Conservation (phyloP, 2,797 vertebrate genomes). For the Etheostoma perlongum region DNA sequence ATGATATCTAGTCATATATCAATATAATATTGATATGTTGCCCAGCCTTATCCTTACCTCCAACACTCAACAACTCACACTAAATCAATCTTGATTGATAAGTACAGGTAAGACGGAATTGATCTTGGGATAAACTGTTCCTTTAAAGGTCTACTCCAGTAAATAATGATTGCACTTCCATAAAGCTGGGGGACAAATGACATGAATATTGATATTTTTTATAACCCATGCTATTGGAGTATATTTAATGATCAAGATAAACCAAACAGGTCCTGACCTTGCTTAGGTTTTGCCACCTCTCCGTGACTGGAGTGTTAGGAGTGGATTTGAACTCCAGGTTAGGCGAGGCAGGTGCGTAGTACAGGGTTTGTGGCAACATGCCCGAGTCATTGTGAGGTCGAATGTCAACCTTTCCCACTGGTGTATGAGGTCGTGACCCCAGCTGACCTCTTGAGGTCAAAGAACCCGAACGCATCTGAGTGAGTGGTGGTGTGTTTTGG, state of each 20-base stretch:
- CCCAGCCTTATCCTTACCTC: too few species aligned
- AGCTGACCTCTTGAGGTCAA: constrained; percentile 77
- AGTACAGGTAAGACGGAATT: too few species aligned
- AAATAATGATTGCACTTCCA: too few species aligned
- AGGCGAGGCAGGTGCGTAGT: constrained; percentile 75
- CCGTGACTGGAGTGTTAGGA: constrained; percentile 71
- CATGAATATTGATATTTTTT: too few species aligned
- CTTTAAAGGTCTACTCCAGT: too few species aligned
- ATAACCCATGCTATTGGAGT: background rate
- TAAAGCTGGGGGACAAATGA: too few species aligned
- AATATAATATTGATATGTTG: too few species aligned
- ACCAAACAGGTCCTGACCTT: constrained; percentile 62
- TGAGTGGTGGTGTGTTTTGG: constrained; percentile 47
- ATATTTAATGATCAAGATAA: background rate
- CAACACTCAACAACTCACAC: too few species aligned
- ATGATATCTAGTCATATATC: too few species aligned
- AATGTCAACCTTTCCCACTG: constrained; percentile 85
- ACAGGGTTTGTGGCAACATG: constrained; percentile 66
- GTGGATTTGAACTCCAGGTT: constrained; percentile 78
- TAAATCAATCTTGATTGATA: too few species aligned
- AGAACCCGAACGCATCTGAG: constrained; percentile 67
- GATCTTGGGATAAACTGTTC: too few species aligned
- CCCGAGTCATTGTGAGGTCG: constrained; percentile 78
- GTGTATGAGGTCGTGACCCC: constrained; percentile 83
- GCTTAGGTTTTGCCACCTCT: constrained; percentile 74